Conservation (phyloP, 2,888 invertebrate species). For the Drosophila neonasuta region DNA sequence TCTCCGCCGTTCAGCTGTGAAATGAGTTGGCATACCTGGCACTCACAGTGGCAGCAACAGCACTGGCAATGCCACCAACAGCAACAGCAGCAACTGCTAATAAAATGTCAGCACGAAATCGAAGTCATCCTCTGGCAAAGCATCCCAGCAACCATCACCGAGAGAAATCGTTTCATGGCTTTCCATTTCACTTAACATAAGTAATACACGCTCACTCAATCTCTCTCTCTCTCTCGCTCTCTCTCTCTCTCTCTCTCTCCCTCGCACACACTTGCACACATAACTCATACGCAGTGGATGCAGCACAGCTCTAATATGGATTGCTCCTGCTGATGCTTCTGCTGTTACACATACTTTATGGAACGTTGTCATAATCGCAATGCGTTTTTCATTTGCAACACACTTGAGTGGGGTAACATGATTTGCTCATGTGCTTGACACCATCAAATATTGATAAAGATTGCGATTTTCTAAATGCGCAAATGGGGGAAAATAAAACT, state of each 20-base stretch:
- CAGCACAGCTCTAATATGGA: conserved; percentile 16
- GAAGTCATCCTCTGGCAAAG: conserved; percentile 27
- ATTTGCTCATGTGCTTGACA: neutral
- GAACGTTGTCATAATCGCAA: conserved; percentile 40
- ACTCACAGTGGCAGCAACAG: neutral
- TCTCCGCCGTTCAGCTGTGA: conserved; percentile 54
- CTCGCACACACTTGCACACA: conserved; percentile 6
- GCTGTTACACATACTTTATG: conserved; percentile 10
- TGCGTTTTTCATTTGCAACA: conserved; percentile 16
- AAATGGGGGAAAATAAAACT: neutral
- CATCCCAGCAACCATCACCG: neutral
- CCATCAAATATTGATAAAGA: conserved; percentile 2
- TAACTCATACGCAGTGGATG: conserved; percentile 17
- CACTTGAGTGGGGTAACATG: neutral
- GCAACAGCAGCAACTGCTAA: conserved; percentile 44
- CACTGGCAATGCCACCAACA: neutral
- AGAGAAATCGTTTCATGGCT: conserved; percentile 49
- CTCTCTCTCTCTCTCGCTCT: neutral
- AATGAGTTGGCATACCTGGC: conserved; percentile 50
- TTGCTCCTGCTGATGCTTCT: conserved; percentile 18
- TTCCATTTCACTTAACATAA: conserved; percentile 68
- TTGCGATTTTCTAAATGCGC: neutral
- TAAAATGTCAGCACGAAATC: conserved; percentile 58
- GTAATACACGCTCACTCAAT: conserved; percentile 13
- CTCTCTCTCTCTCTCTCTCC: neutral